Evolutionary conservation across 2,113 vertebrate species (phyloP).

Genomic region (Mugil cephalus): DNA sequence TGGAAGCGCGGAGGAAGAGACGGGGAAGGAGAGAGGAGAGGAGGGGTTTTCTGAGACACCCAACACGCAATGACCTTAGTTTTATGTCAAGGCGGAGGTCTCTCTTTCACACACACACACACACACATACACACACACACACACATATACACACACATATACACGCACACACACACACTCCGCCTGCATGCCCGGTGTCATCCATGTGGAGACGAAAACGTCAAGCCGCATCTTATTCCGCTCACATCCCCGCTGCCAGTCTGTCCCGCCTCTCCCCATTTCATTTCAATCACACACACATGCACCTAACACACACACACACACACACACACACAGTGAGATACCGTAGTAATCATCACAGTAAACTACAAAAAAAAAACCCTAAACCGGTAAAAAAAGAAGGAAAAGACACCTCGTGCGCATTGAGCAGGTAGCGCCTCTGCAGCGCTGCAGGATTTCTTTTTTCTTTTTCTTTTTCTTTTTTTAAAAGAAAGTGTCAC

Average conservation of each 20-base stretch:
- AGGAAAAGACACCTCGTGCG: neutral
- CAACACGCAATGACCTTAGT: constrained; percentile 74
- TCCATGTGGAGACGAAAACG: constrained; percentile 56
- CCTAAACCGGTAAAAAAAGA: no score
- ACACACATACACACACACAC: constrained; percentile 17
- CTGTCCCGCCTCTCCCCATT: constrained; percentile 47
- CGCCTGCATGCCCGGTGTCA: constrained; percentile 39
- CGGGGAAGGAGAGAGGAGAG: constrained; percentile 10
- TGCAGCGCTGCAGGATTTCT: neutral
- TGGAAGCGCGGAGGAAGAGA: constrained; percentile 12
- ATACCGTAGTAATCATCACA: constrained; percentile 27
- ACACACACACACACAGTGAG: constrained; percentile 13
- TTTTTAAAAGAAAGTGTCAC: no score
- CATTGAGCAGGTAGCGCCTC: neutral
- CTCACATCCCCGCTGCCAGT: constrained; percentile 59
- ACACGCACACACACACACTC: constrained; percentile 13
- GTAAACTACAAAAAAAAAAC: constrained; percentile 29
- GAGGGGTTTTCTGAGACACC: constrained; percentile 58
- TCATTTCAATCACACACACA: constrained; percentile 19
- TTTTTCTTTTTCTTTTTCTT: no score
- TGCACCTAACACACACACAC: constrained; percentile 19
- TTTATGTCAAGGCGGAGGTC: constrained; percentile 60
- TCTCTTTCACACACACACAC: constrained; percentile 16
- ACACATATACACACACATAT: no score
- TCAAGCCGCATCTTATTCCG: constrained; percentile 60